phyloP scores from a whole-genome alignment of 2,888 invertebrate species.

The Tuta absoluta region DNA sequence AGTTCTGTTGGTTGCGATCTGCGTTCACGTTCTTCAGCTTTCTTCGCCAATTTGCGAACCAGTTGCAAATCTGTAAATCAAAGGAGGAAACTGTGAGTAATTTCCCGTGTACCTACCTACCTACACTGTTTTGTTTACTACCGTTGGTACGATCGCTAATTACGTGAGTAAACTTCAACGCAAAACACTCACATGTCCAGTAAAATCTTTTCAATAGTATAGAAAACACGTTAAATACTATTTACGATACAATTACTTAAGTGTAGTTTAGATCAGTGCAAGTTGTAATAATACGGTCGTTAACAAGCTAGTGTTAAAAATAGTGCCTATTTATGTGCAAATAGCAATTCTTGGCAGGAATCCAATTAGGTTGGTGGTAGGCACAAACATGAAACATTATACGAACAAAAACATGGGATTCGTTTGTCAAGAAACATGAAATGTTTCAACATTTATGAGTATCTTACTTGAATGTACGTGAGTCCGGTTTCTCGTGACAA shows the following conservation, averaged over 20 bases:
- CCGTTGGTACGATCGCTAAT: background rate
- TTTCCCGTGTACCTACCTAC: background rate
- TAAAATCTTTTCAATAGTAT: background rate
- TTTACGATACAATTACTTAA: background rate
- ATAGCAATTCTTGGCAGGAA: slow-evolving; percentile 72
- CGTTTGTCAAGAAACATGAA: slow-evolving; percentile 18
- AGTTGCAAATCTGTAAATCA: slow-evolving; percentile 84
- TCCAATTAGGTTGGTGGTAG: slow-evolving; percentile 77
- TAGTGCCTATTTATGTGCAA: slow-evolving; percentile 80
- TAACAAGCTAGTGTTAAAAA: slow-evolving; percentile 74
- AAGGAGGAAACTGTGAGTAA: background rate
- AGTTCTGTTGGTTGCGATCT: slow-evolving; percentile 85
- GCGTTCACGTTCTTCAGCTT: slow-evolving; percentile 88
- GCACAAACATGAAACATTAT: slow-evolving; percentile 56
- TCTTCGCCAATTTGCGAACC: slow-evolving; percentile 92
- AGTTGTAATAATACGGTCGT: slow-evolving; percentile 35
- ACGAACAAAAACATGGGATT: slow-evolving; percentile 33
- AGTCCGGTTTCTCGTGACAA: slow-evolving; percentile 87
- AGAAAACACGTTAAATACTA: background rate
- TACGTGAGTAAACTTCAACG: background rate
- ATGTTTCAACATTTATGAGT: slow-evolving; percentile 10
- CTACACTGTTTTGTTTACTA: background rate
- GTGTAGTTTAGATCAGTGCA: slow-evolving; percentile 1
- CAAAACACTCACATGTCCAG: background rate
- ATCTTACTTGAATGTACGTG: slow-evolving; percentile 87